Base-by-base conservation (phyloP, 2,113 vertebrate genomes). In the Gambusia affinis region DNA sequence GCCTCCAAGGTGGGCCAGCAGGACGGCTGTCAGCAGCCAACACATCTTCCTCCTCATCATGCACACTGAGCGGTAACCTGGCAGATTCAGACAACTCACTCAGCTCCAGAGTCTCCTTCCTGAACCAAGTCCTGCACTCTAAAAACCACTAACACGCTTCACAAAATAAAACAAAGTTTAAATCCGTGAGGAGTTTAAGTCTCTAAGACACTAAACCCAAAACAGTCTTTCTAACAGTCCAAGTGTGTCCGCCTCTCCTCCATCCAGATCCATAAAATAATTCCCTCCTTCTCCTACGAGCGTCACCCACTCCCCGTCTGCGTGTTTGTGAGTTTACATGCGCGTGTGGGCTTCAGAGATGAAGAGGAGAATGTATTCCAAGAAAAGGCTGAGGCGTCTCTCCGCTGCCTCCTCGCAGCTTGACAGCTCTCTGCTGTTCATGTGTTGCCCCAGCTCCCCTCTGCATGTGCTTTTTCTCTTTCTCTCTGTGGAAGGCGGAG, bases 391-490 rank as follows among this genome's bases (percentile, higher is more conserved):
- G 81, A 85, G 81, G 77, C 65, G 75, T 83, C 76, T 86, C 77
- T 84, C 70, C 10, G 51, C 78, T 84, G 80, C 82, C 60, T 87
- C 85, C 87, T 87, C 74, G 24, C 77, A 84, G 87, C 86, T 68
- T 92, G 91, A 93, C 90, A 91, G 86, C 87, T 88, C 81, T 89
- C 80, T 79, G 82, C 88, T 89, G 82, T 54, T 88, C 79, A 81
- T 81, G 81, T 87, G 76, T 91, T 70, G 65, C 86, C 80, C 80
- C 64, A 4, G 81, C 87, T 79, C 71, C 83, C 81, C 87, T 82
- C 86, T 75, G 71, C 87, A 76, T 90, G 85, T 80, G 76, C 70
- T 60, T 71, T 44, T 78, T 72, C 81, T 70, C 85, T 78, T 82
- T 79, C 81, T 75, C 75, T 80, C 73, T 73, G 75, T 73, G 68